A percentile compares a stretch with the other conserved stretches of the same genome.
Conservation (phyloP, 2,797 vertebrate species). For the Notamacropus eugenii region DNA sequence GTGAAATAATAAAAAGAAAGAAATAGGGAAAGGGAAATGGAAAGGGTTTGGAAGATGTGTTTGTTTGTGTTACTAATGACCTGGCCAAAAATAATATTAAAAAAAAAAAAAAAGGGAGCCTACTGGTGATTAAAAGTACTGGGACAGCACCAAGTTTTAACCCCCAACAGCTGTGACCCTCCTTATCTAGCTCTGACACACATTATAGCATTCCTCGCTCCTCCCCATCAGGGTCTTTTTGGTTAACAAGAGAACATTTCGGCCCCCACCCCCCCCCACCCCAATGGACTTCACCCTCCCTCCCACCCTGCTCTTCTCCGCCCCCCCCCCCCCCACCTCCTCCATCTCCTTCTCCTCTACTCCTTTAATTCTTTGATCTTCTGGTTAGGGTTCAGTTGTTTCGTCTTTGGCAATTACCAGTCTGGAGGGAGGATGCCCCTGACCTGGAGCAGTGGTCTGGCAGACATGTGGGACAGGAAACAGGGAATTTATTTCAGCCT, state of each 20-base stretch:
- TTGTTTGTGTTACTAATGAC: background rate
- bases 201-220: fast-evolving
- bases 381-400: slow-evolving; percentile 81
- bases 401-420: slow-evolving; percentile 84
- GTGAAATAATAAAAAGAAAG: background rate
- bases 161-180: fast-evolving
- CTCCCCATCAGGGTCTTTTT: background rate
- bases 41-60: background rate
- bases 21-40: background rate
- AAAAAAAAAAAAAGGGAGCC: background rate
- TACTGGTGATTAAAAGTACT: background rate
- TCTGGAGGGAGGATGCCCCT: slow-evolving; percentile 82
- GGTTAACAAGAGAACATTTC: background rate
- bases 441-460: slow-evolving; percentile 84
- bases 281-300: slow-evolving; percentile 50
- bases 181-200: fast-evolving
- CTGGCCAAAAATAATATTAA: background rate
- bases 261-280: background rate
- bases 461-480: slow-evolving; percentile 86
- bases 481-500: slow-evolving; percentile 78
- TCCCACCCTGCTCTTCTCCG: slow-evolving; percentile 25
- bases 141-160: background rate
- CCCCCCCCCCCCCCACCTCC: slow-evolving; percentile 11
- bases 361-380: slow-evolving; percentile 82
- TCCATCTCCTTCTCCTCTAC: slow-evolving; percentile 22